These are phyloP conservation scores for Rhingia campestris DNA, from an alignment of 2,888 invertebrate genomes.

Conservation along the genomic window DNA sequence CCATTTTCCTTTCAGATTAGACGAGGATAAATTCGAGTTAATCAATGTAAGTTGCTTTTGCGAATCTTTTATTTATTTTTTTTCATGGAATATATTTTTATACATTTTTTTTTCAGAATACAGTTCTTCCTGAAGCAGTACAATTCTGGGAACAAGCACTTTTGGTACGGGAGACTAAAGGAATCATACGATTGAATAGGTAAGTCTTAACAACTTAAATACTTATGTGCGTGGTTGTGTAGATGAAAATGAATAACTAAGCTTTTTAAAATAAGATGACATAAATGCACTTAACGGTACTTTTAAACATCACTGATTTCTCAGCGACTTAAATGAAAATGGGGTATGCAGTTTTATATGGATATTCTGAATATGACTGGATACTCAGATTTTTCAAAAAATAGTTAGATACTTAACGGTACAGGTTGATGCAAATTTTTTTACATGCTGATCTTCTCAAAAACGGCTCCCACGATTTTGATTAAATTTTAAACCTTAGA, in stretches of 20 bases:
- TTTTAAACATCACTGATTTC: no score
- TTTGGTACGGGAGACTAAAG: constrained; percentile 93
- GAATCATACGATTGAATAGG: constrained; percentile 94
- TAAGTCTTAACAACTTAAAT: constrained; percentile 81
- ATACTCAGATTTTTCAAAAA: no score
- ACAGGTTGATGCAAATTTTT: no score
- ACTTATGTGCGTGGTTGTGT: not conserved
- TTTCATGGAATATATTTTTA: not conserved
- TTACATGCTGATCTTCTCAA: no score
- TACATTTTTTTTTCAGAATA: constrained; percentile 85
- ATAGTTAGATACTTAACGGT: no score
- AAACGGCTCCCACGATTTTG: no score
- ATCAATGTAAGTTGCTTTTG: constrained; percentile 90
- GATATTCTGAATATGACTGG: no score
- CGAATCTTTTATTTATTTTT: not conserved
- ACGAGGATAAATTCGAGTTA: constrained; percentile 91
- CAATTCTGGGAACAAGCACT: constrained; percentile 96
- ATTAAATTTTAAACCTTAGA: no score
- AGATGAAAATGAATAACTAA: no score
- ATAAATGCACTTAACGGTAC: no score
- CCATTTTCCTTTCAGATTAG: constrained; percentile 86
- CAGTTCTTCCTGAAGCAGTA: constrained; percentile 94
- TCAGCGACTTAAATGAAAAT: no score
- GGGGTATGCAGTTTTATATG: no score
- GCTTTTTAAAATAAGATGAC: not conserved